A percentile compares a stretch with the other conserved stretches of the same genome.
These are phyloP conservation scores for Calephelis virginiensis DNA, from an alignment of 1,140 invertebrate species.

Conservation along the genomic window DNA sequence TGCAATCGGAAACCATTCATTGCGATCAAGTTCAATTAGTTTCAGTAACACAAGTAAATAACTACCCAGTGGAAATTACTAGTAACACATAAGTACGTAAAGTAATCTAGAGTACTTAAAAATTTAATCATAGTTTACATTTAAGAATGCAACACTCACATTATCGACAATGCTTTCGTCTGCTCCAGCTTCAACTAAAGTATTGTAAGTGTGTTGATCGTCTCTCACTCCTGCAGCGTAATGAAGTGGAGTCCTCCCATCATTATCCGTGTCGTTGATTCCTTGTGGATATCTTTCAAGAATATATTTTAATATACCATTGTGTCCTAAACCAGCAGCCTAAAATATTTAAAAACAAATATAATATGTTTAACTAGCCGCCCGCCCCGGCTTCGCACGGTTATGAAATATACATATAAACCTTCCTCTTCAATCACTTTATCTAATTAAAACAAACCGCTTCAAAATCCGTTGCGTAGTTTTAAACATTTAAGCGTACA, in stretches of 20 bases:
- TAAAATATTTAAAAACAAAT: conserved; percentile 55
- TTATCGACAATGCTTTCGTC: conserved; percentile 89
- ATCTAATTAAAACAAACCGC: too few relatives aligned
- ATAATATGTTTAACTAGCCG: background rate
- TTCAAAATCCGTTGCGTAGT: too few relatives aligned
- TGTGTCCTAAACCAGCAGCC: conserved; percentile 89
- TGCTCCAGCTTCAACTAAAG: conserved; percentile 86
- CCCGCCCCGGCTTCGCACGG: too few relatives aligned
- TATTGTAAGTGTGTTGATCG: conserved; percentile 85
- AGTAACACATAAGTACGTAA: too few relatives aligned
- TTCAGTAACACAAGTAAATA: too few relatives aligned
- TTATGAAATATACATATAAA: too few relatives aligned
- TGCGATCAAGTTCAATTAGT: too few relatives aligned
- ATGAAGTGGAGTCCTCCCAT: conserved; percentile 94
- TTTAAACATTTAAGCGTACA: too few relatives aligned
- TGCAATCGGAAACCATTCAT: too few relatives aligned
- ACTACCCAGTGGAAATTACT: too few relatives aligned
- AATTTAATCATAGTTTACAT: background rate
- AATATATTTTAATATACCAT: conserved; percentile 86
- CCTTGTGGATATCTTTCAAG: conserved; percentile 84
- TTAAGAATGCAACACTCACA: conserved; percentile 79
- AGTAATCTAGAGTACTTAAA: too few relatives aligned
- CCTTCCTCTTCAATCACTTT: too few relatives aligned
- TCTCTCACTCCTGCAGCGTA: conserved; percentile 90
- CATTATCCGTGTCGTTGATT: conserved; percentile 84